Evolutionary conservation across 2,113 vertebrate genomes (phyloP), one percentile per base, ranked within the genome.

Genomic region (Epinephelus moara): DNA sequence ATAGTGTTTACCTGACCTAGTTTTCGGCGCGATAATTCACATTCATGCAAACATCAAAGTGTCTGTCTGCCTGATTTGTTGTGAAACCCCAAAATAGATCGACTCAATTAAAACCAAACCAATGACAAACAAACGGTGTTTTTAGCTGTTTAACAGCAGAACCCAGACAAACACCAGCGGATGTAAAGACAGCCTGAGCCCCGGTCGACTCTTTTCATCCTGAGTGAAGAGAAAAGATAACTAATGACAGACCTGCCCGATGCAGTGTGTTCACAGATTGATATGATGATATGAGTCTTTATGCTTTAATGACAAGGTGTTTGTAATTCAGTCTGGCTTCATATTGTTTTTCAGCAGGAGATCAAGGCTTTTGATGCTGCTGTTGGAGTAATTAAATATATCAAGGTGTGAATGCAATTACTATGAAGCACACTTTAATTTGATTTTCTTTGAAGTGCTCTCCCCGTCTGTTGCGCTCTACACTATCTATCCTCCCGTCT

Each of bases 1-100:
- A 61, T 17, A 12, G 56, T 76, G 57, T 79, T 85, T 79, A 73
- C 67, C 70, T 61, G 88, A 87, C 85, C 88, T 75, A 87, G 40
- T 85, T 89, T 64, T 30, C 23, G 4, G 40, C 42, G 18, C 14
- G 21, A 70, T 70, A 55, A 78, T 55, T 60, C 52, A 25, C 69
- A 62, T 82, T 64, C 61, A 68, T 4, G 37, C 77, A 55, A n/a
- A 73, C 71, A 80, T 87, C 79, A 80, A 86, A 86, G 85, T 78
- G 77, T 70, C 37, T 57, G 64, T 50, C 56, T 76, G 42, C 53
- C 14, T 0, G 81, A 71, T 75, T 80, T 80, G 52, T 74, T 69
- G 21, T 62, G 60, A 55, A 55, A 27, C 11, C 57, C 78, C 60
- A 76, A 84, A 80, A 82, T 81, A 76, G 61, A 57, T 3, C 6